Evolutionary conservation across 2,113 vertebrate genomes (phyloP), one percentile per base, ranked within the genome.

Genomic region (Sylvia atricapilla): DNA sequence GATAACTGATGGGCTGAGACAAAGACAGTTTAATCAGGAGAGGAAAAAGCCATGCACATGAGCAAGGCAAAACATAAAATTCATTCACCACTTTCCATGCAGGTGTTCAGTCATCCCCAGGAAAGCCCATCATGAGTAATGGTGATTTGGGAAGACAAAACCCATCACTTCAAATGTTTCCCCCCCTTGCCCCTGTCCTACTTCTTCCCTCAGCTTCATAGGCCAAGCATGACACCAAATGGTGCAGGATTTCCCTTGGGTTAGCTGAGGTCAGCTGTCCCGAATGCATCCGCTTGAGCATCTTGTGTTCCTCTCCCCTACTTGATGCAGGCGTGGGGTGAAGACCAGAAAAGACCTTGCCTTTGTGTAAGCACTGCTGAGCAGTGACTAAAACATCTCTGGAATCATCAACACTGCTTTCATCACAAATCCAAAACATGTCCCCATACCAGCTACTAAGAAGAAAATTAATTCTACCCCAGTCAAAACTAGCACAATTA

Each of bases 401-500:
- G 35, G 41, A 68, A 69, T 69, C n/a, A 69, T 39, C 69, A 92
- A 69, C 28, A 39, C 28, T n/a, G 55, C 28, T 69, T 87, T 68
- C 35, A 56, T 24, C 49, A 69, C 31, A 87, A 92, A 75, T 63
- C 49, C 4, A 3, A 68, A 87, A 62, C 31, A 62, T 17, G 13
- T 35, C 35, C 23, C 23, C 69, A n/a, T 50, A 87, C 47, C 35
- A 87, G 49, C 20, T 27, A 87, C 24, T 92, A n/a, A n/a, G 55
- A 81, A 63, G 23, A 69, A 76, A 87, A 75, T 30, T 69, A 37
- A 87, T 49, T 81, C 62, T 81, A 81, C 10, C 13, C 55, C 55
- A 44, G 69, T 56, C 43, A 82, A 92, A 87, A 63, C 37, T 23
- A 63, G 56, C 47, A 75, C 30, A 53, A 92, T 89, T 87, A 75